Conservation (phyloP, 2,113 vertebrate genomes). For the Tyrannus savana region DNA sequence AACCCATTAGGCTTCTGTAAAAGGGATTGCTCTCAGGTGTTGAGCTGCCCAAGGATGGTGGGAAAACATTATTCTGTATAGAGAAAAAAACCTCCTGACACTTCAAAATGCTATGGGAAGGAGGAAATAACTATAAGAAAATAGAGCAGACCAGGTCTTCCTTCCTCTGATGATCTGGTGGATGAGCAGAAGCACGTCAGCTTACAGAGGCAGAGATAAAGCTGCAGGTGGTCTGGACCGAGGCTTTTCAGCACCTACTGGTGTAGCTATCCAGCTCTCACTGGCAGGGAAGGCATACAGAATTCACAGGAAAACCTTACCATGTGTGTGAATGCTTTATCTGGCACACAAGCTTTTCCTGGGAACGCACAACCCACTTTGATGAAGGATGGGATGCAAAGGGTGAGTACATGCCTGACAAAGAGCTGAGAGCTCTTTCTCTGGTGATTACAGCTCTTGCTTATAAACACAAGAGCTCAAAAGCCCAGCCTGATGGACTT, state of each 20-base stretch:
- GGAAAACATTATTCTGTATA: not conserved
- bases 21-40: not conserved
- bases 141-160: not conserved
- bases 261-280: not conserved
- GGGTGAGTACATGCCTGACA: not conserved
- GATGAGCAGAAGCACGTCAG: not conserved
- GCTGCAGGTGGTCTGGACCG: not conserved
- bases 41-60: not conserved
- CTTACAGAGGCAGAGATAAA: not conserved
- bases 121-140: not conserved
- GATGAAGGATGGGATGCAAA: not conserved
- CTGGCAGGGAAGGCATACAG: not conserved
- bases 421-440: not conserved
- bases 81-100: not conserved
- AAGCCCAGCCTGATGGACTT: not conserved
- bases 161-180: not conserved
- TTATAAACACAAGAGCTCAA: not conserved
- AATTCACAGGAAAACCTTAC: not conserved
- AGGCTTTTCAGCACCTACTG: not conserved
- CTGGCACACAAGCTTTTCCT: not conserved
- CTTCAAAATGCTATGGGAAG: not conserved
- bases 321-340: not conserved
- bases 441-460: not conserved
- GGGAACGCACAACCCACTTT: not conserved
- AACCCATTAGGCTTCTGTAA: not conserved